Base-by-base conservation (phyloP, 2,888 invertebrate species). In the Plebejus melissa region DNA sequence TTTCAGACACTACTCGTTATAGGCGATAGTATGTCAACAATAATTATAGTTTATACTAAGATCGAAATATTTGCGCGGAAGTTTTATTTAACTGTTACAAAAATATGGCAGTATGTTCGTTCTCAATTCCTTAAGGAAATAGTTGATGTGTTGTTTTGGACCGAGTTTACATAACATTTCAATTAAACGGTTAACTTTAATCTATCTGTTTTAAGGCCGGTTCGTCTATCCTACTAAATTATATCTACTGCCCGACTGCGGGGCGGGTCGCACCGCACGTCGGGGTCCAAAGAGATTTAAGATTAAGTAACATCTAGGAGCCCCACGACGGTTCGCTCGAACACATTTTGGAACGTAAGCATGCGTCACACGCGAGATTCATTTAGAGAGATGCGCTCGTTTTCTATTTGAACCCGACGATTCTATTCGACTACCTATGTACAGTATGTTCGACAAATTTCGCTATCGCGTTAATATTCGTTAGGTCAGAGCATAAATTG, bases 81-180 rank as follows among this genome's bases (percentile, higher is more conserved):
- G 69, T 75, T 57, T 54, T 38, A 75, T 57, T 70, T 70, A 58
- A 70, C 76, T 70, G 74, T 86, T 88, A 90, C 82, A 88, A 88
- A 88, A 88, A 87, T 89, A 89, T 93, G 93, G 92, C 93, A 93
- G 93, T 93, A 88, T 88, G 83, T 86, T 88, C 88, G 87, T 86
- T 85, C 89, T 93, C 91, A 93, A 93, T 93, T 93, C 91, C 91
- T 87, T 88, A 85, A 83, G 82, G 80, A 85, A 83, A 82, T 85
- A 85, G 78, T 79, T 77, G 77, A 77, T 75, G 74, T 77, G 75
- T 76, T 80, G 76, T 81, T 79, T 82, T 83, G 83, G 83, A 83
- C 83, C 80, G 80, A 81, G 79, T 82, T 80, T 78, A 78, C 80
- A 81, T 78, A 79, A 78, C 60, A 77, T 77, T 76, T 76, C 76